Evolutionary conservation across 2,888 invertebrate species (phyloP).

Genomic region (Lochmaea crataegi): DNA sequence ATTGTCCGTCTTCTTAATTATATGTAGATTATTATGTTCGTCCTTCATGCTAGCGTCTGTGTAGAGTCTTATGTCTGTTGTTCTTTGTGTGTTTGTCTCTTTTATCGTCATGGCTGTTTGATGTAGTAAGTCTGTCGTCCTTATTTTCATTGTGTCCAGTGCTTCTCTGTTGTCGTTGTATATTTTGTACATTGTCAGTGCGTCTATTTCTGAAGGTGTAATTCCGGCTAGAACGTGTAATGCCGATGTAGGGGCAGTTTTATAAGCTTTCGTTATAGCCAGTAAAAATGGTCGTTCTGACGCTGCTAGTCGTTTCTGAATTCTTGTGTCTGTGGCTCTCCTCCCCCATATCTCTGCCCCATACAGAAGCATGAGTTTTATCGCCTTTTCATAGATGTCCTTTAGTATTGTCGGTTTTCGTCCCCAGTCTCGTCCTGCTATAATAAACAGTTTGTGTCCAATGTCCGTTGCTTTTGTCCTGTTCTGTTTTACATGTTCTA

Average conservation of each 20-base stretch:
- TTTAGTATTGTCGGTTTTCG: background rate
- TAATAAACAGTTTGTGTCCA: background rate
- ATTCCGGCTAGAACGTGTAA: background rate
- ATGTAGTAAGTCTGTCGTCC: background rate
- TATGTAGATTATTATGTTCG: too few species aligned
- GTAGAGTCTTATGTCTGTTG: background rate
- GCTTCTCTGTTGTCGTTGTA: background rate
- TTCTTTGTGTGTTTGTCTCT: background rate
- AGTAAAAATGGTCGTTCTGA: conserved; percentile 41
- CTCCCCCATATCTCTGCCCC: conserved; percentile 31
- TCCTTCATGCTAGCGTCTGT: background rate
- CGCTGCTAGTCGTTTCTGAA: conserved; percentile 39
- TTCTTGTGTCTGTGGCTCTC: conserved; percentile 29
- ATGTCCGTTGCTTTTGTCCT: too few species aligned
- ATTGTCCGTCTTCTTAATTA: too few species aligned
- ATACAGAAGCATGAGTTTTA: conserved; percentile 40
- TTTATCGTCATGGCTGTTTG: background rate
- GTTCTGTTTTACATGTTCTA: too few species aligned
- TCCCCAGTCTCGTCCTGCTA: background rate
- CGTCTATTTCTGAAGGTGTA: background rate
- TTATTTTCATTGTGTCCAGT: background rate
- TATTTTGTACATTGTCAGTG: background rate
- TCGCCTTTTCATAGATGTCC: too few species aligned
- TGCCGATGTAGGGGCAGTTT: background rate
- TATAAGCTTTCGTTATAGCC: conserved; percentile 20